These are phyloP conservation scores for Entomyzon cyanotis DNA, from an alignment of 2,113 vertebrate species.

Conservation along the genomic window DNA sequence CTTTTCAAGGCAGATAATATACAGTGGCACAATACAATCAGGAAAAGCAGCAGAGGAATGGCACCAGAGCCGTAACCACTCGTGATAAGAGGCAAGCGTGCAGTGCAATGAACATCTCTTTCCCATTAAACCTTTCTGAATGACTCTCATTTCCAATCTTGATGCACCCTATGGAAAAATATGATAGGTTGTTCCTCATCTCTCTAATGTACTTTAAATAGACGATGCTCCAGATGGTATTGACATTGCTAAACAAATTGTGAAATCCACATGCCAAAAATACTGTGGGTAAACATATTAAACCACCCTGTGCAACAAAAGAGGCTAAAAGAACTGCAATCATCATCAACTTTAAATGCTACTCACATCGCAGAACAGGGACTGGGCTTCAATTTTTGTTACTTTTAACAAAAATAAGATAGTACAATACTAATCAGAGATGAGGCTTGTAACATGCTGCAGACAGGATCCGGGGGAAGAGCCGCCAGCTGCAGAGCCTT, in stretches of 20 bases:
- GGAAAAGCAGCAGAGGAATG: background rate
- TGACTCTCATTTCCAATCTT: conserved; percentile 67
- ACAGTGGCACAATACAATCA: conserved; percentile 27
- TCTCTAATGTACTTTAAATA: conserved; percentile 72
- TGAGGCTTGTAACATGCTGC: background rate
- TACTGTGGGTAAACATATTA: conserved; percentile 71
- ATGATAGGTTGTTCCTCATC: conserved; percentile 68
- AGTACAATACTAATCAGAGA: conserved; percentile 41
- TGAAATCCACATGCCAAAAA: conserved; percentile 71
- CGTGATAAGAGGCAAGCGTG: background rate
- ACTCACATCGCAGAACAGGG: conserved; percentile 12
- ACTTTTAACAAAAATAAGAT: conserved; percentile 59
- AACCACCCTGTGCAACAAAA: conserved; percentile 65
- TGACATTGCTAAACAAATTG: conserved; percentile 73
- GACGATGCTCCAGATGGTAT: conserved; percentile 73
- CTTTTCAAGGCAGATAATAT: conserved; percentile 28
- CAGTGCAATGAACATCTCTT: conserved; percentile 9
- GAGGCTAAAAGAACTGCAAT: conserved; percentile 67
- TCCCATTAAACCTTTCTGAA: conserved; percentile 59
- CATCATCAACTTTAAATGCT: conserved; percentile 67
- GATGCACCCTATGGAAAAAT: conserved; percentile 67
- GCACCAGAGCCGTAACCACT: background rate
- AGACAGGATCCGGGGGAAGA: background rate
- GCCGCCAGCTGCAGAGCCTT: conserved; percentile 12
- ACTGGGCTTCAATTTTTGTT: conserved; percentile 57